These are phyloP conservation scores for Venturia canescens DNA, from an alignment of 1,140 invertebrate genomes.

Conservation along the genomic window DNA sequence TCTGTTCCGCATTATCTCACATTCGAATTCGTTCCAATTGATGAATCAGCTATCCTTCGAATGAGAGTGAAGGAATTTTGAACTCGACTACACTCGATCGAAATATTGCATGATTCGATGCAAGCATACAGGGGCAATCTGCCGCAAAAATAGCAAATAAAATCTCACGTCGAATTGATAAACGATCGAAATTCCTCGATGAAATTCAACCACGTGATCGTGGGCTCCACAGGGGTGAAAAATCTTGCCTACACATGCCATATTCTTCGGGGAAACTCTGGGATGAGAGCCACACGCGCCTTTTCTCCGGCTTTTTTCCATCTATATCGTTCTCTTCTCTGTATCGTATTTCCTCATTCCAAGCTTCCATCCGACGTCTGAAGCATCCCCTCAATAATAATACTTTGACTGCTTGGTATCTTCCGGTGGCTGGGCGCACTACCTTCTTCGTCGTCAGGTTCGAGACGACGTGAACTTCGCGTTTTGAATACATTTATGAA, in stretches of 20 bases:
- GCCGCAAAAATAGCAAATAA: not conserved
- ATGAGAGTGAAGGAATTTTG: too few relatives aligned
- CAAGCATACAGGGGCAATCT: not conserved
- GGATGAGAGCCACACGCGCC: constrained; percentile 8
- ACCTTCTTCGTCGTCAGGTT: constrained; percentile 44
- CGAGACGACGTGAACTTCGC: constrained; percentile 53
- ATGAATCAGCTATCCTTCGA: too few relatives aligned
- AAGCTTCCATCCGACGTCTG: constrained; percentile 8
- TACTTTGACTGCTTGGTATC: constrained; percentile 42
- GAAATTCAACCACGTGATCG: constrained; percentile 62
- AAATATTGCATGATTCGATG: too few relatives aligned
- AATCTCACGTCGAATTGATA: constrained; percentile 70
- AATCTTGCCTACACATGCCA: not conserved
- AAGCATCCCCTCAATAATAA: constrained; percentile 45
- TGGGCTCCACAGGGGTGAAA: constrained; percentile 31
- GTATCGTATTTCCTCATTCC: constrained; percentile 15
- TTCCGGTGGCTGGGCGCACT: constrained; percentile 5
- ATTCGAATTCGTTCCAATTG: too few relatives aligned
- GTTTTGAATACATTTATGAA: constrained; percentile 70
- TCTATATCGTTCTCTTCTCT: constrained; percentile 27
- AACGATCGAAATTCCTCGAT: constrained; percentile 73
- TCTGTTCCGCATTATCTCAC: too few relatives aligned
- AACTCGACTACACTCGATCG: too few relatives aligned
- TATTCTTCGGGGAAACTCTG: not conserved
- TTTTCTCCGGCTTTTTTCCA: not conserved